These are phyloP conservation scores for Sitophilus oryzae DNA, from an alignment of 1,140 invertebrate species.

Conservation along the genomic window DNA sequence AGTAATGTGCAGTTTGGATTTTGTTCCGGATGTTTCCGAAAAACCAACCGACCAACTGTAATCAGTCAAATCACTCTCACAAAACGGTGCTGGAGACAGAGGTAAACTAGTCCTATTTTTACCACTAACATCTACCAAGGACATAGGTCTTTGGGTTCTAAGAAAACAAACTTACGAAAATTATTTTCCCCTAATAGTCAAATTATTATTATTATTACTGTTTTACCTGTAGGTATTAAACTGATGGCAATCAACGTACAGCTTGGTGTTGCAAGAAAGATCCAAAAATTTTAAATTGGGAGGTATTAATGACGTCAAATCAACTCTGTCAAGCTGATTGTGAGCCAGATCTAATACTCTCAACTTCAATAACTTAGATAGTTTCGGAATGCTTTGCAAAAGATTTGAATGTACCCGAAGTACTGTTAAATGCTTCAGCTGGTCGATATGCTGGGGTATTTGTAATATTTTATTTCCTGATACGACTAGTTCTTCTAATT, in stretches of 20 bases:
- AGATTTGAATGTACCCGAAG: slow-evolving; percentile 78
- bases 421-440: slow-evolving; percentile 64
- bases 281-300: slow-evolving; percentile 78
- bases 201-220: not conserved
- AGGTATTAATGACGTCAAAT: slow-evolving; percentile 67
- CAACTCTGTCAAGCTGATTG: slow-evolving; percentile 73
- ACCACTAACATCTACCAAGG: slow-evolving; percentile 75
- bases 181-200: not conserved
- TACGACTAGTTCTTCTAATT: slow-evolving; percentile 73
- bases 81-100: slow-evolving; percentile 55
- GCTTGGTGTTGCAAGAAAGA: slow-evolving; percentile 72
- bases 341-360: slow-evolving; percentile 79
- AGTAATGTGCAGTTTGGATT: slow-evolving; percentile 63
- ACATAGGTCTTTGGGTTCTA: slow-evolving; percentile 67
- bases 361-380: slow-evolving; percentile 65
- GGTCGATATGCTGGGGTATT: slow-evolving; percentile 69
- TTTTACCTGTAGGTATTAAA: slow-evolving; percentile 61
- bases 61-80: slow-evolving; percentile 49
- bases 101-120: slow-evolving; percentile 62
- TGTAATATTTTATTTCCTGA: slow-evolving; percentile 74
- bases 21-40: slow-evolving; percentile 72
- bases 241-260: slow-evolving; percentile 75
- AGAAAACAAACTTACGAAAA: not conserved
- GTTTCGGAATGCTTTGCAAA: slow-evolving; percentile 65
- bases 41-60: slow-evolving; percentile 75